Percentiles rank a stretch among this genome's conserved stretches.
phyloP scores from a whole-genome alignment of 2,888 invertebrate genomes.

The Drosophila kuntzei region DNA sequence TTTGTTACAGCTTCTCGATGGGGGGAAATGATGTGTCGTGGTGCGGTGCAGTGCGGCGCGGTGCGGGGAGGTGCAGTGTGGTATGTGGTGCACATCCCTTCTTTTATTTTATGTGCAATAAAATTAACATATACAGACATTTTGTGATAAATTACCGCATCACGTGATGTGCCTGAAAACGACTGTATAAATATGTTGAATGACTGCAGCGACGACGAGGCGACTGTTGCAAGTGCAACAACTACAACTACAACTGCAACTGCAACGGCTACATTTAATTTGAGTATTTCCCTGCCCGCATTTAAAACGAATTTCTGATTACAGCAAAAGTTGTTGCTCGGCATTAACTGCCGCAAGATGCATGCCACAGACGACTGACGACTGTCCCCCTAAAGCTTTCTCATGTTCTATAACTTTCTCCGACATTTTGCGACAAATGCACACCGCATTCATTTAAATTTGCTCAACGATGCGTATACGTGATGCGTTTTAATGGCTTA shows the following conservation, averaged over 20 bases:
- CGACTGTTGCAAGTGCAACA: conserved; percentile 14
- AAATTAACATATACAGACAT: conserved; percentile 84
- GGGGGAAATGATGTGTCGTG: background rate
- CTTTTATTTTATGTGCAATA: conserved; percentile 81
- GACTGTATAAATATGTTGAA: conserved; percentile 78
- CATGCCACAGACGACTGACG: conserved; percentile 36
- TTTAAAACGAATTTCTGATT: conserved; percentile 65
- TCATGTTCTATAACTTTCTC: conserved; percentile 7
- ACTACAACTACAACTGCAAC: conserved; percentile 20
- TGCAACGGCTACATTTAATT: conserved; percentile 53
- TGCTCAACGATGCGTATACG: conserved; percentile 59
- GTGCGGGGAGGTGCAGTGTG: background rate
- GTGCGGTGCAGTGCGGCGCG: background rate
- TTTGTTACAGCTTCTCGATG: conserved; percentile 34
- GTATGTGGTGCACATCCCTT: conserved; percentile 8
- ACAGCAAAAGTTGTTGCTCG: conserved; percentile 45
- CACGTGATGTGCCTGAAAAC: conserved; percentile 82
- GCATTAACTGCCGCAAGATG: conserved; percentile 59
- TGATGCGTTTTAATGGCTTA: conserved; percentile 53
- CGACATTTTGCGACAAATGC: conserved; percentile 44
- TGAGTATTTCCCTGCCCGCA: conserved; percentile 32
- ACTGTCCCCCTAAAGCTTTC: background rate
- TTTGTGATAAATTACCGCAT: conserved; percentile 83
- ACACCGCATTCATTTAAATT: conserved; percentile 51
- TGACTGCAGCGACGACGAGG: conserved; percentile 61